These are phyloP conservation scores for Aelia acuminata DNA, from an alignment of 2,888 invertebrate species.

Conservation along the genomic window DNA sequence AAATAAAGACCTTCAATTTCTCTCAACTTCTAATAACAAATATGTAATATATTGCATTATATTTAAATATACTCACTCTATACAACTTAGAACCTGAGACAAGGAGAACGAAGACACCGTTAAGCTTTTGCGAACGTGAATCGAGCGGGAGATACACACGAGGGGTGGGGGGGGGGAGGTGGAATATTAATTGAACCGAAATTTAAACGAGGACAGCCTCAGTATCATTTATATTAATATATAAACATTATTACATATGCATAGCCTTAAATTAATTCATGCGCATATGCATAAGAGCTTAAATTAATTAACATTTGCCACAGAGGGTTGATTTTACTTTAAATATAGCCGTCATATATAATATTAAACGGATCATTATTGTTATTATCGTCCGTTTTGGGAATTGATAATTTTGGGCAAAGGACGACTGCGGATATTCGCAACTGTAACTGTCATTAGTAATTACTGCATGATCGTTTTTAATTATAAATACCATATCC, in stretches of 20 bases:
- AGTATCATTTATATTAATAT: constrained; percentile 42
- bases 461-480: neutral
- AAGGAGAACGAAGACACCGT: neutral
- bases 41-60: too few species aligned
- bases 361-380: constrained; percentile 16
- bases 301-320: constrained; percentile 32
- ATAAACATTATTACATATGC: constrained; percentile 41
- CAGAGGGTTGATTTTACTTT: constrained; percentile 33
- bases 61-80: too few species aligned
- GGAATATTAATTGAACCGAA: constrained; percentile 27
- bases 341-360: constrained; percentile 14
- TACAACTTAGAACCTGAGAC: neutral
- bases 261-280: constrained; percentile 24
- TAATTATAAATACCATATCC: neutral
- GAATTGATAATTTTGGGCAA: neutral
- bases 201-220: constrained; percentile 33
- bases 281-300: constrained; percentile 6
- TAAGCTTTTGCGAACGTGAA: neutral
- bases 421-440: neutral
- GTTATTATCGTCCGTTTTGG: neutral
- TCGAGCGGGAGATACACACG: neutral
- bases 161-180: neutral
- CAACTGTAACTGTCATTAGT: neutral
- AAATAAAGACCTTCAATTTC: too few species aligned
- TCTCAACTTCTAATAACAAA: too few species aligned